Conservation (phyloP, 2,797 vertebrate genomes). For the Centropyge bicolor region DNA sequence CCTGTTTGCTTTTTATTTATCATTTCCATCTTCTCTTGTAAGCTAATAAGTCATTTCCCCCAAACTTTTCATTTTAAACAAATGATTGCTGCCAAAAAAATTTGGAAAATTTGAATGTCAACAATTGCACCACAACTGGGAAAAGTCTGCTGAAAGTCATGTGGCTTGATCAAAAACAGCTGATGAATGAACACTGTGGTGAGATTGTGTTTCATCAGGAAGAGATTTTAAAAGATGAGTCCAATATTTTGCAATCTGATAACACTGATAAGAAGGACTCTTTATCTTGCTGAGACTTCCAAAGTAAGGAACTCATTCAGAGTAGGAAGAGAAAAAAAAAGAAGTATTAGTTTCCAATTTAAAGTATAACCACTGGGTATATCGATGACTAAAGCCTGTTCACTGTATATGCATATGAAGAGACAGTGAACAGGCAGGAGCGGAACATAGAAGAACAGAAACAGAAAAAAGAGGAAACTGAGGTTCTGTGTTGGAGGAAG, state of each 20-base stretch:
- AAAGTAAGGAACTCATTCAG: background rate
- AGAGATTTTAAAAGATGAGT: background rate
- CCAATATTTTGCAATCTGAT: background rate
- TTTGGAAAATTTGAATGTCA: background rate
- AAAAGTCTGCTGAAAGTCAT: background rate
- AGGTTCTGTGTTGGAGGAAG: conserved; percentile 39
- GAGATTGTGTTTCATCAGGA: background rate
- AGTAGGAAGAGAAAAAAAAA: background rate
- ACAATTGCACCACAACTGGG: background rate
- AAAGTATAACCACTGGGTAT: background rate
- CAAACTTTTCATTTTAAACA: background rate
- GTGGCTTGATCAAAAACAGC: background rate
- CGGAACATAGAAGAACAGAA: conserved; percentile 8
- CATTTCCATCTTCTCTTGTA: no score
- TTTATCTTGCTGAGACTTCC: background rate
- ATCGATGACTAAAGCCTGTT: background rate
- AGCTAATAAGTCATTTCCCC: no score
- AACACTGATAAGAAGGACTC: background rate
- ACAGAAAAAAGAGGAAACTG: conserved; percentile 43
- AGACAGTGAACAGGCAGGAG: background rate
- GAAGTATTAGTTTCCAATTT: background rate
- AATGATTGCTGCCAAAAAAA: background rate
- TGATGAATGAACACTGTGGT: background rate
- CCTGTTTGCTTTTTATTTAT: no score
- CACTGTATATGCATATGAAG: background rate